Evolutionary conservation across 2,888 invertebrate genomes (phyloP), one percentile per base, ranked within the genome.

Genomic region (Abrostola triplasia): DNA sequence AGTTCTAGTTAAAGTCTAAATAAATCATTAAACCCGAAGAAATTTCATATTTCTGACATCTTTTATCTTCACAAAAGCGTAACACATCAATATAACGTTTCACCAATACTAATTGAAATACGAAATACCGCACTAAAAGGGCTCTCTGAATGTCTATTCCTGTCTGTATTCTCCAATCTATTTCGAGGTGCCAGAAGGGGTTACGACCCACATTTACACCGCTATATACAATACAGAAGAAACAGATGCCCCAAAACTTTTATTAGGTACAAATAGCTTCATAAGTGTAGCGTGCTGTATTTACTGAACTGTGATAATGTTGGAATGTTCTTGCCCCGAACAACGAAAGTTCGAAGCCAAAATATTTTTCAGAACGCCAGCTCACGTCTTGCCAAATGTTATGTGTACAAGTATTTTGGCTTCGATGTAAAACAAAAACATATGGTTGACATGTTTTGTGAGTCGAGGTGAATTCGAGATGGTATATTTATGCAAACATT

Each of bases 201-300:
- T 84, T 83, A 84, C 64, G 77, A 77, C 77, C 80, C 73, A 79
- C 64, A 80, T 79, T 80, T 68, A 69, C 81, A 75, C 75, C 64
- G 72, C 59, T 70, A 75, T 67, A 75, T 64, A 68, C 67, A 71
- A 67, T 77, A 72, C 77, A 82, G 80, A 86, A 67, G 73, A 80
- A 89, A 81, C 92, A 92, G 90, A 92, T 88, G 88, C 83, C 81
- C 70, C 59, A 70, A 65, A 73, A 78, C 73, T 84, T 90, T 89
- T 87, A 90, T 87, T 87, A 84, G 70, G 86, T 87, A 83, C 83
- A 78, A 90, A 91, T 87, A 70, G 84, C 55, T 67, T 80, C 75
- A 70, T 74, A 75, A 79, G 75, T 75, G 77, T 24, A 24, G 24
- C 24, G 24, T 24, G n/a, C n/a, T n/a, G 24, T 70, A 68, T 74